Base-by-base conservation (phyloP, 2,888 invertebrate genomes). In the Eupithecia abbreviata region DNA sequence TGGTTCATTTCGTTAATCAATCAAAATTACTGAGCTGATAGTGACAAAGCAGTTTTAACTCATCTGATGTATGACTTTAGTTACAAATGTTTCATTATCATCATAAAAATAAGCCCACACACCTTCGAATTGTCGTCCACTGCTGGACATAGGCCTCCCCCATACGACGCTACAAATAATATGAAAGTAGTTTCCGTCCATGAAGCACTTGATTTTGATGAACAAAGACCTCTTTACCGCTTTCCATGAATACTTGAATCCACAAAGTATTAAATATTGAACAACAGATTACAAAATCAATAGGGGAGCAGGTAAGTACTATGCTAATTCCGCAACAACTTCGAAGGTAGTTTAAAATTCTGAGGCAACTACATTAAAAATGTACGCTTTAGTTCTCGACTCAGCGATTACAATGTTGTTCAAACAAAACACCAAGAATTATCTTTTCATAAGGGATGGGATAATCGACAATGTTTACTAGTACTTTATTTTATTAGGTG, bases 331-430 rank as follows among this genome's bases (percentile, higher is more conserved):
- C 66, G 72, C 55, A 74, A 75, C 77, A 74, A 80, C 76, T 80
- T 76, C 74, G 76, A 77, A 49, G 72, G 73, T 77, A 79, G 76
- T 82, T 82, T 77, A 79, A 80, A 82, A 82, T 82, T 81, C 81
- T 79, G 51, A 72, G 58, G 69, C n/a, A 7, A 74, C 55, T 65
- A 72, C 76, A 77, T 77, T 78, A 78, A 78, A 74, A 79, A 77
- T 79, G 71, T 70, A 80, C 76, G 72, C 74, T 74, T 73, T 78
- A 75, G 76, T 78, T 79, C 73, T 68, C 45, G 74, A 78, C 79
- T 78, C 71, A 62, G 65, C 41, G 65, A 41, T 65, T 41, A 65
- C 42, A 71, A 49, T 67, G 41, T 55, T 49, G 62, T 66, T 51
- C 13, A 18, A 58, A 58, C 42, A 62, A 41, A 47, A 58, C 30